A percentile compares a stretch with the other conserved stretches of the same genome.
Conservation (phyloP, 2,113 vertebrate genomes). For the Osmerus mordax region DNA sequence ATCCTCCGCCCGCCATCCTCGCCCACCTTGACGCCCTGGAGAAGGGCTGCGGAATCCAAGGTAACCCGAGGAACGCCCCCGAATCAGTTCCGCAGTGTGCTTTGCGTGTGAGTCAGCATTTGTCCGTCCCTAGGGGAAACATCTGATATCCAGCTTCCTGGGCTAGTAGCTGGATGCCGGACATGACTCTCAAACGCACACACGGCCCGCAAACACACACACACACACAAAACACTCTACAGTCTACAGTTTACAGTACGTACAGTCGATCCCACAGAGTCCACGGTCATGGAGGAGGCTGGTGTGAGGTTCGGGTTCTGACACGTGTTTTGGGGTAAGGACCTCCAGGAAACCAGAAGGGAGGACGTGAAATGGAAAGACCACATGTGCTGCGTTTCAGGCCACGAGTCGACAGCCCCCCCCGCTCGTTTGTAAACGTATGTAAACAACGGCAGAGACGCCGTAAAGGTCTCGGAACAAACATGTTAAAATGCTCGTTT, state of each 20-base stretch:
- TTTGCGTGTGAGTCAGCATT: not conserved
- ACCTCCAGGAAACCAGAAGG: no score
- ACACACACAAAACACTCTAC: not conserved
- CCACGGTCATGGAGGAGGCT: not conserved
- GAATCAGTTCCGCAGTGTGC: not conserved
- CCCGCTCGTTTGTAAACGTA: slow-evolving; percentile 24
- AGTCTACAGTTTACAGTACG: not conserved
- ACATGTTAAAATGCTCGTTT: not conserved
- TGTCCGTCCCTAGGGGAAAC: not conserved
- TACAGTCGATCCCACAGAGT: not conserved
- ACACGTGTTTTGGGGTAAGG: no score
- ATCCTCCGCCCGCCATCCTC: no score
- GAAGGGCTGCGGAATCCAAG: not conserved
- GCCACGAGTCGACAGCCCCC: not conserved
- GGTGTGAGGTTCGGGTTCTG: not conserved
- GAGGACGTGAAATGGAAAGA: slow-evolving; percentile 1
- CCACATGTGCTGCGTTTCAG: slow-evolving; percentile 5
- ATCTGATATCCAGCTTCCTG: not conserved
- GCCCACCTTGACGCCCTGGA: not conserved
- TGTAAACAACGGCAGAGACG: slow-evolving; percentile 32
- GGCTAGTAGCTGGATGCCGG: not conserved
- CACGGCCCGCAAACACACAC: not conserved
- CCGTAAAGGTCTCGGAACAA: not conserved
- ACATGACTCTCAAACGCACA: not conserved
- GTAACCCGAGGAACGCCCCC: not conserved